Evolutionary conservation across 2,888 invertebrate genomes (phyloP).

Genomic region (Netelia fuscicornis): DNA sequence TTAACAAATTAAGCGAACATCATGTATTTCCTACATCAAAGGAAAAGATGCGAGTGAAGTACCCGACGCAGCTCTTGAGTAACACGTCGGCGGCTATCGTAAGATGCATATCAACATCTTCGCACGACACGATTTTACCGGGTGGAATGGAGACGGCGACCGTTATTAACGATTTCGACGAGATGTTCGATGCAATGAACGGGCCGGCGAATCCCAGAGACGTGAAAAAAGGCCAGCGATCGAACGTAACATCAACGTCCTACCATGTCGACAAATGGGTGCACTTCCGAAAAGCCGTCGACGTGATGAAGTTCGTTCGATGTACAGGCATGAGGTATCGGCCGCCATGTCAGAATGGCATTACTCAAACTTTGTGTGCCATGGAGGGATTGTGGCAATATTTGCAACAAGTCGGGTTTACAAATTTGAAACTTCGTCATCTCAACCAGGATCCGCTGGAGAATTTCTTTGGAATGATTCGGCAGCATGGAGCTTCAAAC

Average conservation of each 20-base stretch:
- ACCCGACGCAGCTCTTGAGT: conserved; percentile 36
- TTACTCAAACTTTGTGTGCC: conserved; percentile 10
- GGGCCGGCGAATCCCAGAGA: conserved; percentile 18
- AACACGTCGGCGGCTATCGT: conserved; percentile 8
- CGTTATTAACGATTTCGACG: conserved; percentile 5
- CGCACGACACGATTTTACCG: background rate
- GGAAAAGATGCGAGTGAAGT: conserved; percentile 44
- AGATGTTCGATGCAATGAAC: conserved; percentile 42
- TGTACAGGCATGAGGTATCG: background rate
- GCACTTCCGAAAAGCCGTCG: background rate
- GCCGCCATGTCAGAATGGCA: conserved; percentile 32
- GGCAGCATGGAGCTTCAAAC: too few relatives aligned
- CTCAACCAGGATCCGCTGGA: conserved; percentile 31
- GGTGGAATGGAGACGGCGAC: conserved; percentile 23
- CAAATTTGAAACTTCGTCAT: conserved; percentile 11
- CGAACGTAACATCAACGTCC: background rate
- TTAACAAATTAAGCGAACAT: background rate
- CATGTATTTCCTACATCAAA: conserved; percentile 44
- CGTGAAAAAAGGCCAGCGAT: conserved; percentile 2
- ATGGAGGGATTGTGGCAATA: conserved; percentile 28
- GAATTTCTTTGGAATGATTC: conserved; percentile 32
- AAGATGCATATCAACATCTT: background rate
- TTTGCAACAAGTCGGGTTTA: conserved; percentile 12
- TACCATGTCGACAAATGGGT: conserved; percentile 30
- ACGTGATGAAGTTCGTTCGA: conserved; percentile 19